Percentiles rank a stretch among this genome's conserved stretches.
Conservation (phyloP, 2,797 vertebrate genomes). For the Gambusia yucatana region DNA sequence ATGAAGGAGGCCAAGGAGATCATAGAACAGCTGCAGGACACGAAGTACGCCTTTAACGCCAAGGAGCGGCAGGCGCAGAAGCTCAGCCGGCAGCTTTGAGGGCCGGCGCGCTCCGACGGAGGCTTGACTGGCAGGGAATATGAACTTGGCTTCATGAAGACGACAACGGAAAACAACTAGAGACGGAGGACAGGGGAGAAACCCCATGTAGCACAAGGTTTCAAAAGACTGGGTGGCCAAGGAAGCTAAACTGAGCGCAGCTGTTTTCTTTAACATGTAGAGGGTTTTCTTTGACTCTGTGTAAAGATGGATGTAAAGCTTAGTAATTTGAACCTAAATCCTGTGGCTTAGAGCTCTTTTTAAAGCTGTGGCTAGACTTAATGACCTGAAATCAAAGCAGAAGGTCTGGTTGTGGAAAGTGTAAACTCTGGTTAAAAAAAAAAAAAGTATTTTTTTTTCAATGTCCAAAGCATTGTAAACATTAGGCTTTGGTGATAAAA, state of each 20-base stretch:
- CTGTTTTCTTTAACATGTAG: slow-evolving; percentile 49
- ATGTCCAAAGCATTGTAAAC: slow-evolving; percentile 32
- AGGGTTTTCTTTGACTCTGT: slow-evolving; percentile 32
- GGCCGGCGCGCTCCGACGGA: neutral
- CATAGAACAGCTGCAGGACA: slow-evolving; percentile 84
- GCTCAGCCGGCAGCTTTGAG: slow-evolving; percentile 87
- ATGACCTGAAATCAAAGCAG: slow-evolving; percentile 53
- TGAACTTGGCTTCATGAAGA: slow-evolving; percentile 11
- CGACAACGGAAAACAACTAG: slow-evolving; percentile 10
- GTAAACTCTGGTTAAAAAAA: slow-evolving; percentile 44
- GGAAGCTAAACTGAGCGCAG: slow-evolving; percentile 44
- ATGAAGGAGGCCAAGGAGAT: slow-evolving; percentile 87
- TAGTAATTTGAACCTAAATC: slow-evolving; percentile 63
- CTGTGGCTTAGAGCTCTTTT: slow-evolving; percentile 61
- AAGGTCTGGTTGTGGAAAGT: slow-evolving; percentile 56
- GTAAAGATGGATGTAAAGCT: slow-evolving; percentile 41
- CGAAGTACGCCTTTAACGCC: slow-evolving; percentile 85
- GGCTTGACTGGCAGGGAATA: slow-evolving; percentile 2
- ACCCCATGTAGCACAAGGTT: slow-evolving; percentile 19
- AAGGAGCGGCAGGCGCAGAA: slow-evolving; percentile 90
- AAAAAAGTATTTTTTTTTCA: neutral
- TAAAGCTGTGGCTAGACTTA: slow-evolving; percentile 56
- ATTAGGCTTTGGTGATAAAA: slow-evolving; percentile 66
- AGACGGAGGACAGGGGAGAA: slow-evolving; percentile 2
- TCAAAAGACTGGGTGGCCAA: slow-evolving; percentile 50